A percentile compares a stretch with the other conserved stretches of the same genome.
Conservation (phyloP, 2,888 invertebrate genomes). For the Erynnis tages region DNA sequence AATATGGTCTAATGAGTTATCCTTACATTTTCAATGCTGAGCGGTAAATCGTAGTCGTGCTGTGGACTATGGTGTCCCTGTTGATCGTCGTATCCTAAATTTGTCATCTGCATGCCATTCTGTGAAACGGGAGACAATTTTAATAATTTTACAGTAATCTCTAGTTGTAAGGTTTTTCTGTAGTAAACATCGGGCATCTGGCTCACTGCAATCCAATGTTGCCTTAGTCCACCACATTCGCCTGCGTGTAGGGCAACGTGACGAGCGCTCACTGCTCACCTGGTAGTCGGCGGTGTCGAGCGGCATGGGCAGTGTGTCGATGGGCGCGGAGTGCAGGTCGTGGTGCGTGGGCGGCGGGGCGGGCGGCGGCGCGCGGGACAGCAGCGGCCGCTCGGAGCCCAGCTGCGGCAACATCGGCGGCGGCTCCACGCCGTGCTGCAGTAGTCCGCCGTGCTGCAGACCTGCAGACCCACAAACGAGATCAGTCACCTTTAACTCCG, state of each 20-base stretch:
- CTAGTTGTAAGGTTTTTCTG: no score
- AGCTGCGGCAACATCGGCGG: slow-evolving; percentile 84
- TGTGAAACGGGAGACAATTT: slow-evolving; percentile 38
- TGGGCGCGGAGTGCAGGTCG: slow-evolving; percentile 44
- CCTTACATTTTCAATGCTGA: slow-evolving; percentile 91
- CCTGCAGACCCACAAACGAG: slow-evolving; percentile 23
- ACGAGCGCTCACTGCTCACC: slow-evolving; percentile 40
- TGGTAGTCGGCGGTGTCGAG: slow-evolving; percentile 58
- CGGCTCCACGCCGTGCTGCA: slow-evolving; percentile 63
- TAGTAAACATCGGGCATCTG: no score
- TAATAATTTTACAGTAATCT: background rate
- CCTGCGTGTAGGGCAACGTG: no score
- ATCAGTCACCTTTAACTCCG: no score
- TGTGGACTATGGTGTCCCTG: slow-evolving; percentile 83
- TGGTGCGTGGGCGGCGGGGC: slow-evolving; percentile 33
- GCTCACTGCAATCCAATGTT: no score
- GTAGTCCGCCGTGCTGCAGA: slow-evolving; percentile 37
- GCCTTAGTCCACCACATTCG: no score
- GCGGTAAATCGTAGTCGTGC: slow-evolving; percentile 91
- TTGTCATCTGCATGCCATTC: slow-evolving; percentile 73
- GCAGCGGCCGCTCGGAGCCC: slow-evolving; percentile 75
- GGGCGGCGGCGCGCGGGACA: slow-evolving; percentile 39
- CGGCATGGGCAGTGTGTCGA: slow-evolving; percentile 57
- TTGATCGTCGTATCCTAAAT: slow-evolving; percentile 87
- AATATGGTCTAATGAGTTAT: slow-evolving; percentile 33